phyloP scores from a whole-genome alignment of 2,888 invertebrate genomes.

The Phoronis australis region DNA sequence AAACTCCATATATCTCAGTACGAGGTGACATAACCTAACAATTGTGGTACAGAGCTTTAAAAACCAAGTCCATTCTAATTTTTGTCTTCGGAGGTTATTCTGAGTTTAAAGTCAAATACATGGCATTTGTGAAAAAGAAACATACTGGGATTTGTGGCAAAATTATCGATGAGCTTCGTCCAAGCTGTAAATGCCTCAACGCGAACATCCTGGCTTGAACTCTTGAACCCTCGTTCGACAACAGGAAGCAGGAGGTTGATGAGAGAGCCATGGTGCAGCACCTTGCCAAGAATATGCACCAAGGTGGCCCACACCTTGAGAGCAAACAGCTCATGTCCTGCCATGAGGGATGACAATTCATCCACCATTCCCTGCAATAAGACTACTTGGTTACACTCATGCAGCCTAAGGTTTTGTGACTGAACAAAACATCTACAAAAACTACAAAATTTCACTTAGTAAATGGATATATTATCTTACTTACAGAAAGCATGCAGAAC shows the following conservation, averaged over 20 bases:
- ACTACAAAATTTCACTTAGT: not conserved
- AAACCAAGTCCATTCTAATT: too few species aligned
- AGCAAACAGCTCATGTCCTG: conserved; percentile 26
- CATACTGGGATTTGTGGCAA: conserved; percentile 35
- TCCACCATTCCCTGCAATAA: conserved; percentile 22
- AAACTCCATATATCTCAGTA: too few species aligned
- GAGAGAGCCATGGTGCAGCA: conserved; percentile 34
- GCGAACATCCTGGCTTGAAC: conserved; percentile 24
- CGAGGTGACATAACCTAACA: too few species aligned
- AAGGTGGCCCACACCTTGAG: conserved; percentile 32
- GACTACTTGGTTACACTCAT: not conserved
- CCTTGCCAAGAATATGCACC: conserved; percentile 37
- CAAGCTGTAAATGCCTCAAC: conserved; percentile 35
- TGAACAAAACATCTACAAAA: too few species aligned
- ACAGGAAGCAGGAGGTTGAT: conserved; percentile 38
- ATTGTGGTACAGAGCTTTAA: too few species aligned
- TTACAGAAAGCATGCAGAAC: not conserved
- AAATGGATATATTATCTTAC: not conserved
- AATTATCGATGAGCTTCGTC: conserved; percentile 41
- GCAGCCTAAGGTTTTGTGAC: too few species aligned
- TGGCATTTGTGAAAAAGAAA: not conserved
- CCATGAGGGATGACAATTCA: conserved; percentile 33
- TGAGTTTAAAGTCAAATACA: too few species aligned
- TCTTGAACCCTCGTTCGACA: conserved; percentile 39
- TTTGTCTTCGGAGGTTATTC: too few species aligned